These are phyloP conservation scores for Trichogramma evanescens DNA, from an alignment of 2,888 invertebrate species.

Conservation along the genomic window DNA sequence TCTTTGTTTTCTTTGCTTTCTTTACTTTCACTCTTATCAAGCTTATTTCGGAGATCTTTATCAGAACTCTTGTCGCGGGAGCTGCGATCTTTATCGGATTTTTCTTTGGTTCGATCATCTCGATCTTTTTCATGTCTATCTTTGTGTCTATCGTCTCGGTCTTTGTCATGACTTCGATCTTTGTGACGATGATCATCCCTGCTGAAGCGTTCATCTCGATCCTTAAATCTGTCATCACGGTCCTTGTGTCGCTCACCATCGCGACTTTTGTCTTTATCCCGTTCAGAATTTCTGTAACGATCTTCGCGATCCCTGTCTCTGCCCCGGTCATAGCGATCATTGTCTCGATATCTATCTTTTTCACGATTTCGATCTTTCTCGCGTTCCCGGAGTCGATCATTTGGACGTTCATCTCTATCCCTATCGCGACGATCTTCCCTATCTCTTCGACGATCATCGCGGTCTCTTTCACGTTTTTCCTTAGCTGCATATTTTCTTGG, in stretches of 20 bases:
- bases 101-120: constrained; percentile 21
- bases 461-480: constrained; percentile 17
- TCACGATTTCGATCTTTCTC: constrained; percentile 14
- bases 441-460: constrained; percentile 22
- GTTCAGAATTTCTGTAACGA: constrained; percentile 3
- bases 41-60: constrained; percentile 4
- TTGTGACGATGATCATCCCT: constrained; percentile 27
- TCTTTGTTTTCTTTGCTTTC: constrained; percentile 13
- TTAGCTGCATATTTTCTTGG: background rate
- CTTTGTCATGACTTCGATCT: constrained; percentile 31
- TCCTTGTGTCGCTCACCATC: constrained; percentile 13
- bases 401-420: constrained; percentile 26
- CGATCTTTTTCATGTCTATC: constrained; percentile 17
- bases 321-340: constrained; percentile 25
- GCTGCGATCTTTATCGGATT: constrained; percentile 10
- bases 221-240: constrained; percentile 7
- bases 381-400: constrained; percentile 27
- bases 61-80: constrained; percentile 5
- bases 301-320: constrained; percentile 15
- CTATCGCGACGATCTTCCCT: constrained; percentile 26
- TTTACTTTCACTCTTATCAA: constrained; percentile 3
- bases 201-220: constrained; percentile 5
- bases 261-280: background rate
- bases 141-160: constrained; percentile 24
- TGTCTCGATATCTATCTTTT: constrained; percentile 29